Percentiles rank a stretch among this genome's conserved stretches.
These are phyloP conservation scores for Amphipyra tragopoginis DNA, from an alignment of 2,888 invertebrate genomes.

Conservation along the genomic window DNA sequence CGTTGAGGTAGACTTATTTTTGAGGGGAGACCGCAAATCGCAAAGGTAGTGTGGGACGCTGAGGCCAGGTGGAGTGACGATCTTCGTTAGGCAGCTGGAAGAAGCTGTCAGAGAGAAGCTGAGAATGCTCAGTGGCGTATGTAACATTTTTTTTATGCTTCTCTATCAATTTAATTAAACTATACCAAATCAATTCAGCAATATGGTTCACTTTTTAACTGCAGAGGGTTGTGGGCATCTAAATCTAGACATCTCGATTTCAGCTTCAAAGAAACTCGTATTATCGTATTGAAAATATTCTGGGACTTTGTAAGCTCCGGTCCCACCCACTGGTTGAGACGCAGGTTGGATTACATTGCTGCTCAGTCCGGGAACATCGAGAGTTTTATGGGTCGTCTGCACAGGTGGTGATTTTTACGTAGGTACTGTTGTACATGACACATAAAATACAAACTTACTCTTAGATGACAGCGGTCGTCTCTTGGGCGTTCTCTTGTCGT, in stretches of 20 bases:
- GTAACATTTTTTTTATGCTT: no score
- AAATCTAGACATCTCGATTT: constrained; percentile 95
- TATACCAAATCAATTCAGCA: constrained; percentile 10
- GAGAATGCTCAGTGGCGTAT: no score
- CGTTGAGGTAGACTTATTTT: no score
- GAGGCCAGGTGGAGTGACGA: no score
- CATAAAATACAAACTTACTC: constrained; percentile 66
- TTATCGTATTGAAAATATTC: constrained; percentile 96
- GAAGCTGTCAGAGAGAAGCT: no score
- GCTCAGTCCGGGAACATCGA: constrained; percentile 92
- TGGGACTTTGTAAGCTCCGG: constrained; percentile 94
- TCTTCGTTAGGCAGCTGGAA: no score
- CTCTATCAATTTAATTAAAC: constrained; percentile 35
- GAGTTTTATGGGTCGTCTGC: constrained; percentile 37
- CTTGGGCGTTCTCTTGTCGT: constrained; percentile 79
- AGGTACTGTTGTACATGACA: no score
- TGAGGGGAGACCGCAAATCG: no score
- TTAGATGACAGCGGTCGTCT: constrained; percentile 79
- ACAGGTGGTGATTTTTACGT: constrained; percentile 58
- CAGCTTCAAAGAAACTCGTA: constrained; percentile 95
- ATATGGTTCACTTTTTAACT: constrained; percentile 71
- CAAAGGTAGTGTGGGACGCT: no score
- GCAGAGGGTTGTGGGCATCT: constrained; percentile 95
- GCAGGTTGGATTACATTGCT: constrained; percentile 88
- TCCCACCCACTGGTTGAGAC: constrained; percentile 91